Evolutionary conservation across 2,113 vertebrate genomes (phyloP).

Genomic region (Eptesicus fuscus): DNA sequence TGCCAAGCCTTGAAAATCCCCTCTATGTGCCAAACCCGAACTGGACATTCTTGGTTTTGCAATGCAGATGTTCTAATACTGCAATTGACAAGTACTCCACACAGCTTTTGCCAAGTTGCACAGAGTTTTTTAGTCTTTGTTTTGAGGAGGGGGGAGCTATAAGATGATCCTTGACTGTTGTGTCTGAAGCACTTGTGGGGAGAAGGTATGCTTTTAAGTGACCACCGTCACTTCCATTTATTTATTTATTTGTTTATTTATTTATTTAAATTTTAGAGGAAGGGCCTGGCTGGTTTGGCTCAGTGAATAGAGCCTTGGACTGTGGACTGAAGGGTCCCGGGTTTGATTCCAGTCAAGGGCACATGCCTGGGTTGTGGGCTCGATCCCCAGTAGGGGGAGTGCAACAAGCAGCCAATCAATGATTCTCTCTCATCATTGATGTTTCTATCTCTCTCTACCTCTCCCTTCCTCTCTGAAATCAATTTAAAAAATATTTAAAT

Average conservation of each 20-base stretch:
- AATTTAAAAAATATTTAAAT: too few relatives aligned
- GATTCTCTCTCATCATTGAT: too few relatives aligned
- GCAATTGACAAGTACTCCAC: neutral
- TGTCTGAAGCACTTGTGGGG: neutral
- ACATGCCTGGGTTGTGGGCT: too few relatives aligned
- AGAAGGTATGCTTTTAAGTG: neutral
- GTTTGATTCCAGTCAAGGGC: too few relatives aligned
- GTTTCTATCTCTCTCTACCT: too few relatives aligned
- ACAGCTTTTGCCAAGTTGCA: neutral
- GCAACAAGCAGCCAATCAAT: too few relatives aligned
- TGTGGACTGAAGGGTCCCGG: too few relatives aligned
- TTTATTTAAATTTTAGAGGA: too few relatives aligned
- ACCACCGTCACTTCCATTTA: neutral
- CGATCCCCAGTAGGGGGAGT: too few relatives aligned
- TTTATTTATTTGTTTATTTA: neutral
- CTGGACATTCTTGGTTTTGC: neutral
- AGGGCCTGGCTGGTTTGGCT: too few relatives aligned
- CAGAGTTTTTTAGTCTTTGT: neutral
- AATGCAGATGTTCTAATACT: neutral
- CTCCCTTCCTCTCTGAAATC: too few relatives aligned
- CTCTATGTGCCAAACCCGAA: neutral
- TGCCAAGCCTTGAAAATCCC: neutral
- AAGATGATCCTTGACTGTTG: neutral
- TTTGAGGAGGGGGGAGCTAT: neutral
- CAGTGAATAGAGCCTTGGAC: too few relatives aligned